These are phyloP conservation scores for Tricholaema leucomelas DNA, from an alignment of 2,113 vertebrate species.

Conservation along the genomic window DNA sequence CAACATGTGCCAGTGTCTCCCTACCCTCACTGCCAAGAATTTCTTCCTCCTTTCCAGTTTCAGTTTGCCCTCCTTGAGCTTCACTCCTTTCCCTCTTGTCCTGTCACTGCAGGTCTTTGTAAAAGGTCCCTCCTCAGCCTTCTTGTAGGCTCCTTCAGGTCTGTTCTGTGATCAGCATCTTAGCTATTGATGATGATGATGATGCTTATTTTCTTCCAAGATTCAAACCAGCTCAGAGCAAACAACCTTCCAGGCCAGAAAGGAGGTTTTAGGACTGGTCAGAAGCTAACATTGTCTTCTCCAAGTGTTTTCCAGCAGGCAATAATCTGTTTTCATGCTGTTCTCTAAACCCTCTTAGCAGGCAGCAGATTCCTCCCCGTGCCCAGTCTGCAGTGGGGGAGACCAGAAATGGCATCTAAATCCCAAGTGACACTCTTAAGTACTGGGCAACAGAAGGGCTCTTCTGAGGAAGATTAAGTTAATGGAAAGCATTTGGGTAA, in stretches of 20 bases:
- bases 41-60: no score
- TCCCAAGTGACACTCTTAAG: slow-evolving; percentile 72
- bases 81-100: no score
- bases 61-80: no score
- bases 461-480: slow-evolving; percentile 78
- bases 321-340: slow-evolving; percentile 61
- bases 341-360: slow-evolving; percentile 65
- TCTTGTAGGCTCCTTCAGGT: no score
- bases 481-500: slow-evolving; percentile 74
- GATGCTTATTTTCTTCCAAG: slow-evolving; percentile 1
- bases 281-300: slow-evolving; percentile 45
- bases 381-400: slow-evolving; percentile 59
- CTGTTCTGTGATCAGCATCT: neutral
- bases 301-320: slow-evolving; percentile 30
- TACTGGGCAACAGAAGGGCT: slow-evolving; percentile 72
- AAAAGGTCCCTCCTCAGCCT: no score
- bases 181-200: neutral
- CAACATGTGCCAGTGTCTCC: no score
- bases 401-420: slow-evolving; percentile 73
- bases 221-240: neutral
- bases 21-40: no score
- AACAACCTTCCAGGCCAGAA: slow-evolving; percentile 17
- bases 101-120: no score
- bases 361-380: slow-evolving; percentile 69
- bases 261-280: slow-evolving; percentile 13